A percentile compares a stretch with the other conserved stretches of the same genome.
phyloP scores from a whole-genome alignment of 2,113 vertebrate species.

The Oryzias celebensis region DNA sequence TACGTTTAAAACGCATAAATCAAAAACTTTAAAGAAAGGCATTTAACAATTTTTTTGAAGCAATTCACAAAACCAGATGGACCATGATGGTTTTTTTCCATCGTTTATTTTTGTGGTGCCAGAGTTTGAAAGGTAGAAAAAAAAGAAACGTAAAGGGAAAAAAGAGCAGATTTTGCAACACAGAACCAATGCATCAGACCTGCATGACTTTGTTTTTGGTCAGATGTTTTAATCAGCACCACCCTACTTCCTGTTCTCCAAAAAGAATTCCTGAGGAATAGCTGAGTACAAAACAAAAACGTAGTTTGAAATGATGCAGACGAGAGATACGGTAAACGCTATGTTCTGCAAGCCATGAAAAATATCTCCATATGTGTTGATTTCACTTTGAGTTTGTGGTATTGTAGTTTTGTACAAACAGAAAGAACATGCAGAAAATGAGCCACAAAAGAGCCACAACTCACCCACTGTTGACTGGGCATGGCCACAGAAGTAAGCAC shows the following conservation, averaged over 20 bases:
- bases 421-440: constrained; percentile 26
- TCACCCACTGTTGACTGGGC: constrained; percentile 82
- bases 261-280: constrained; percentile 59
- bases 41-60: background rate
- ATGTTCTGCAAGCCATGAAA: constrained; percentile 12
- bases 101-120: background rate
- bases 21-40: too few species aligned
- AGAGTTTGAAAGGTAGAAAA: background rate
- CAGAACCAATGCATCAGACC: constrained; percentile 23
- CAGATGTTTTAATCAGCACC: constrained; percentile 58
- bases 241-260: constrained; percentile 46
- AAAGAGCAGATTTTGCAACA: background rate
- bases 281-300: constrained; percentile 23
- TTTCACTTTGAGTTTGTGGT: background rate
- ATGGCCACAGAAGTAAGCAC: constrained; percentile 82
- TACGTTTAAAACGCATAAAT: too few species aligned
- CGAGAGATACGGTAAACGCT: constrained; percentile 3
- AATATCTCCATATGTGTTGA: constrained; percentile 14
- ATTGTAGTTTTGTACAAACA: constrained; percentile 16
- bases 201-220: constrained; percentile 62
- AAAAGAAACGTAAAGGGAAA: background rate
- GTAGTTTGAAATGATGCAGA: background rate
- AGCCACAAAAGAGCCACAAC: constrained; percentile 36
- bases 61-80: background rate
- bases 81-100: background rate